phyloP scores from a whole-genome alignment of 1,140 invertebrate species.

The Leptopilina clavipes region DNA sequence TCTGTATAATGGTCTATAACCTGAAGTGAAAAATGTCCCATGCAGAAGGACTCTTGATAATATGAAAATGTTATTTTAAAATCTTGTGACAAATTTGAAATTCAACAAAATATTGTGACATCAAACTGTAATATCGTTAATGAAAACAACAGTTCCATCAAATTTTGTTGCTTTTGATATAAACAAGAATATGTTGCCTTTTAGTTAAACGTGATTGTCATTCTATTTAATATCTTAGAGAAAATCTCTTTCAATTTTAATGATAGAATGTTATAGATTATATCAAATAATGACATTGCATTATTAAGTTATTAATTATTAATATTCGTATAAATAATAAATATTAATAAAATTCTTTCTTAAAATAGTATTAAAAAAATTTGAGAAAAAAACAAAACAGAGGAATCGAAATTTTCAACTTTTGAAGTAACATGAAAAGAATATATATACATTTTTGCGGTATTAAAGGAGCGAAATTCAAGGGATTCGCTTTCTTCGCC shows the following conservation, averaged over 20 bases:
- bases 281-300: no score
- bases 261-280: not conserved
- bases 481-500: not conserved
- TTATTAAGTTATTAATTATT: no score
- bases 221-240: not conserved
- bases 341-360: no score
- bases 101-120: not conserved
- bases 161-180: not conserved
- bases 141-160: not conserved
- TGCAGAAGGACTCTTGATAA: not conserved
- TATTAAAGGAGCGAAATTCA: not conserved
- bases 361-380: no score
- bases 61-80: not conserved
- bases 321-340: no score
- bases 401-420: no score
- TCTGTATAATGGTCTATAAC: no score
- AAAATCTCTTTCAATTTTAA: not conserved
- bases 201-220: no score
- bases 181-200: not conserved
- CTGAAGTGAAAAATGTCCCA: no score
- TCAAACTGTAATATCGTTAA: not conserved
- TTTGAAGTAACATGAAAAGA: not conserved
- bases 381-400: no score
- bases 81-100: not conserved
- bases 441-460: not conserved